These are phyloP conservation scores for Bombus cullumanus DNA, from an alignment of 1,140 invertebrate species.

Conservation along the genomic window DNA sequence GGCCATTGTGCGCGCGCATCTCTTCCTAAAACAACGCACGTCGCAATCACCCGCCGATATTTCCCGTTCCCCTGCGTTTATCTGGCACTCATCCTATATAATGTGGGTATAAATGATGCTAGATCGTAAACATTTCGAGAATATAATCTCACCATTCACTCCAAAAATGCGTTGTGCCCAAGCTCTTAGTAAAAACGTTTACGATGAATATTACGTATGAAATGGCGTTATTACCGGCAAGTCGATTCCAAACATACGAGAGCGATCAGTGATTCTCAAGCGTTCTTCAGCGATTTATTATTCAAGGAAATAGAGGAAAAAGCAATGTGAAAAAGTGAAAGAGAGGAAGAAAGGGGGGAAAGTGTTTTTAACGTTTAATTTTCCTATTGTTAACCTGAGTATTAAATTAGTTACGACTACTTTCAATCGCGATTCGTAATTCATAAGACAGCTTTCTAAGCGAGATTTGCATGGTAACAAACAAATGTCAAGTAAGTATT, in stretches of 20 bases:
- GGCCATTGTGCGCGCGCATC: slow-evolving; percentile 66
- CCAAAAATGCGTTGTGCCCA: not conserved
- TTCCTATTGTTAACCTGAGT: not conserved
- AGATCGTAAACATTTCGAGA: not conserved
- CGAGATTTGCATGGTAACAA: not conserved
- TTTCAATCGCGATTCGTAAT: not conserved
- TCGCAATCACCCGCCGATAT: slow-evolving; percentile 26
- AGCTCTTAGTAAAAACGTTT: not conserved
- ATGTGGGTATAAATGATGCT: slow-evolving; percentile 14
- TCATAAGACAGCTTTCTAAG: not conserved
- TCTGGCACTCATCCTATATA: slow-evolving; percentile 10
- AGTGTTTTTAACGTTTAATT: not conserved
- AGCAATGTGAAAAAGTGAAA: not conserved
- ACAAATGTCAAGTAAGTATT: too few species aligned
- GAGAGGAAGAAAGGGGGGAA: not conserved
- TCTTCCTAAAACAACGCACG: slow-evolving; percentile 35
- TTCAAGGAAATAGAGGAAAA: not conserved
- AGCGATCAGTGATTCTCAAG: slow-evolving; percentile 54
- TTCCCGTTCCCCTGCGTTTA: slow-evolving; percentile 44
- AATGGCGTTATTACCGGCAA: slow-evolving; percentile 42
- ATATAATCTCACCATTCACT: not conserved
- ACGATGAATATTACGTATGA: not conserved
- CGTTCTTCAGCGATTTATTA: not conserved
- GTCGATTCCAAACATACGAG: not conserved
- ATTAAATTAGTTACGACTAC: not conserved